phyloP scores from a whole-genome alignment of 2,888 invertebrate species.

The Lepeophtheirus nordmannii region DNA sequence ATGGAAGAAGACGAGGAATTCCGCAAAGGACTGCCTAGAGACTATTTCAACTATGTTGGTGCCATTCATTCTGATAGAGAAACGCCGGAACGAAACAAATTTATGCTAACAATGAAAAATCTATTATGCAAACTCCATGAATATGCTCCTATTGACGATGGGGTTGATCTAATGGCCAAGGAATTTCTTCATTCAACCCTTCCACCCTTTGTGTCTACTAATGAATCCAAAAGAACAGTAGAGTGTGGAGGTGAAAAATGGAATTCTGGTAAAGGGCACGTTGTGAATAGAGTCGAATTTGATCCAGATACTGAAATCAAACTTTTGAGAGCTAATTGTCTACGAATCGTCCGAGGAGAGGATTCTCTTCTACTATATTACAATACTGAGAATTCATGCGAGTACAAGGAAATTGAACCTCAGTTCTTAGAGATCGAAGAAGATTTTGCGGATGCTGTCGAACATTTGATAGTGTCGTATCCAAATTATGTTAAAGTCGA shows the following conservation, averaged over 20 bases:
- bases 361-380: conserved; percentile 53
- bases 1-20: conserved; percentile 52
- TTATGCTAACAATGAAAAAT: conserved; percentile 37
- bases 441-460: conserved; percentile 51
- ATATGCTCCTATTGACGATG: conserved; percentile 51
- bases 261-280: conserved; percentile 41
- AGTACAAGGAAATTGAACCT: conserved; percentile 64
- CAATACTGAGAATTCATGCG: conserved; percentile 63
- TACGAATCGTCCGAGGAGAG: conserved; percentile 49
- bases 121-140: conserved; percentile 46
- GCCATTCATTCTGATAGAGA: conserved; percentile 45
- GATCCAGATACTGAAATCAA: conserved; percentile 46
- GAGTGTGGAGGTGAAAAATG: conserved; percentile 55
- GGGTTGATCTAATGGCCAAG: conserved; percentile 71
- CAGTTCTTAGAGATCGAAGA: conserved; percentile 58
- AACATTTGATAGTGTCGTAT: conserved; percentile 53
- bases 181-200: conserved; percentile 68
- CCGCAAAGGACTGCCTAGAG: conserved; percentile 59
- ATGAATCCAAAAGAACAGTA: conserved; percentile 47
- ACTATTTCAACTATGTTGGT: conserved; percentile 60
- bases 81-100: conserved; percentile 31
- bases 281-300: conserved; percentile 50
- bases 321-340: conserved; percentile 37
- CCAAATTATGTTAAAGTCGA: conserved; percentile 59
- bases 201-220: conserved; percentile 55